These are phyloP conservation scores for Caenorhabditis virilis DNA, from an alignment of 2,888 invertebrate species.

Conservation along the genomic window DNA sequence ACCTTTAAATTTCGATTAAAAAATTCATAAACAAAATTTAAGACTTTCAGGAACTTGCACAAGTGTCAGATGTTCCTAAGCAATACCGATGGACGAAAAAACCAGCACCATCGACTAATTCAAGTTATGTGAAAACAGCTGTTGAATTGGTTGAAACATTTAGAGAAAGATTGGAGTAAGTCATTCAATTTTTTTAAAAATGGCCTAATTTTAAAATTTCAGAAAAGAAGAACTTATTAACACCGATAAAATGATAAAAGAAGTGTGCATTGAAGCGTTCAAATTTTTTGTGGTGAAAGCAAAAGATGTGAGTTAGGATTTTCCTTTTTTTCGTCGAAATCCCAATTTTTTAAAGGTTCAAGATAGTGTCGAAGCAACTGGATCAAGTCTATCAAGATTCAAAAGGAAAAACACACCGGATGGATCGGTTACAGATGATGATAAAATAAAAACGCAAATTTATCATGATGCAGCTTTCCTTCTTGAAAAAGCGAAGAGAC, in stretches of 20 bases:
- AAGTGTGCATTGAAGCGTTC: conserved; percentile 9
- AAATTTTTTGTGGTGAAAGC: conserved; percentile 29
- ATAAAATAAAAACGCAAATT: conserved; percentile 61
- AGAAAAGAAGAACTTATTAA: conserved; percentile 23
- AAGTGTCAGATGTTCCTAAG: conserved; percentile 84
- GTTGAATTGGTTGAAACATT: conserved; percentile 18
- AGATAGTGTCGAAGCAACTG: conserved; percentile 62
- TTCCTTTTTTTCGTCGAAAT: not conserved
- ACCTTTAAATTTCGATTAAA: too few relatives aligned
- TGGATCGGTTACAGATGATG: conserved; percentile 57
- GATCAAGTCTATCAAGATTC: conserved; percentile 58
- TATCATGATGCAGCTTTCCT: conserved; percentile 23
- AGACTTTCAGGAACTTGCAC: conserved; percentile 33
- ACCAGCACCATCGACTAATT: conserved; percentile 79
- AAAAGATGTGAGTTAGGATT: conserved; percentile 19
- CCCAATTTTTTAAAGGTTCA: conserved; percentile 48
- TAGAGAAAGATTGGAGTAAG: conserved; percentile 22
- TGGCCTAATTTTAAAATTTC: not conserved
- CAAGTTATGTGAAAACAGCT: conserved; percentile 74
- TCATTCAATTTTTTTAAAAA: not conserved
- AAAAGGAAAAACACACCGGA: conserved; percentile 49
- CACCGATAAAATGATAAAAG: conserved; percentile 12
- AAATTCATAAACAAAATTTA: not conserved
- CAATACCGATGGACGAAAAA: conserved; percentile 67
- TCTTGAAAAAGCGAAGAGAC: conserved; percentile 5